phyloP scores from a whole-genome alignment of 2,113 vertebrate species.

The Ophiodon elongatus region DNA sequence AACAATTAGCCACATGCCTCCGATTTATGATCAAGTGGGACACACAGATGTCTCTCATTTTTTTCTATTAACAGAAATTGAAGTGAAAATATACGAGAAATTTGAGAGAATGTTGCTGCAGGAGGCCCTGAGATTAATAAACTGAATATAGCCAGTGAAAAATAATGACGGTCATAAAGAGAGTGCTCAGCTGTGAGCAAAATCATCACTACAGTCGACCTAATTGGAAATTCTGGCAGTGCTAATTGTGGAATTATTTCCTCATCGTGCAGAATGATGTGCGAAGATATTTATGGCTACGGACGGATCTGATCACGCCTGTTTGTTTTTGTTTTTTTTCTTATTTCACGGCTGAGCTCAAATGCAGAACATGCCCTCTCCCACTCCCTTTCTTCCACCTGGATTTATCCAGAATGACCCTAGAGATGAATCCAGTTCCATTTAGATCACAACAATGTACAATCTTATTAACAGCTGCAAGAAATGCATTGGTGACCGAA shows the following conservation, averaged over 20 bases:
- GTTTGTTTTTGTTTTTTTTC: constrained; percentile 9
- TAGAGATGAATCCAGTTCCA: not conserved
- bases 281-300: constrained; percentile 11
- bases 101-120: not conserved
- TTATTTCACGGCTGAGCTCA: constrained; percentile 40
- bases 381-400: not conserved
- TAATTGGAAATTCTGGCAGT: constrained; percentile 34
- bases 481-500: not conserved
- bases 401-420: constrained; percentile 15
- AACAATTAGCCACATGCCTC: not conserved
- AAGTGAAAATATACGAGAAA: not conserved
- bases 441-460: constrained; percentile 23
- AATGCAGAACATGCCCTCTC: constrained; percentile 15
- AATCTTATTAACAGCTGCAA: constrained; percentile 8
- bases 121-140: not conserved
- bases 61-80: not conserved
- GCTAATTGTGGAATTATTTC: constrained; percentile 46
- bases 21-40: not conserved
- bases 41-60: not conserved
- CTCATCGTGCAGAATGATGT: constrained; percentile 32
- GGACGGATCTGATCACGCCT: constrained; percentile 43
- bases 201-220: not conserved
- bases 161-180: constrained; percentile 18
- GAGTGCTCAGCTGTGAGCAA: constrained; percentile 14
- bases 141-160: constrained; percentile 13